Percentiles rank a stretch among this genome's conserved stretches.
phyloP scores from a whole-genome alignment of 1,140 invertebrate species.

The Helicoverpa zea region DNA sequence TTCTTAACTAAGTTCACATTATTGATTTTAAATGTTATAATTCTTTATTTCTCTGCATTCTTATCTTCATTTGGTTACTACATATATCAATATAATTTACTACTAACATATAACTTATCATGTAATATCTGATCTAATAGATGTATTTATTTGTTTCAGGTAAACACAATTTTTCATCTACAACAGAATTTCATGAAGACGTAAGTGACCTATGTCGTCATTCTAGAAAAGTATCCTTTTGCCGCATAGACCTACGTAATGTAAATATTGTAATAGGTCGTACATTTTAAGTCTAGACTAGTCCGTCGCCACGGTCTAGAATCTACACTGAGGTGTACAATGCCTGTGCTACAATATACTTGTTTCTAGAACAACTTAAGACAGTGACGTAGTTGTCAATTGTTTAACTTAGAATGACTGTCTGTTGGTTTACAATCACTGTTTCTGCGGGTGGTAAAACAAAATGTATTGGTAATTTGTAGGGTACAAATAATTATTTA shows the following conservation, averaged over 20 bases:
- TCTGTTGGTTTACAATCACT: no score
- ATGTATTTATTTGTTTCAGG: constrained; percentile 5
- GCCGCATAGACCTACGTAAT: not conserved
- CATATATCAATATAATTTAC: no score
- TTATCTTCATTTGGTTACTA: no score
- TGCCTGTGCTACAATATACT: not conserved
- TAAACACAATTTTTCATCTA: not conserved
- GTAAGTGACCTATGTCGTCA: not conserved
- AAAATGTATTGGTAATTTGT: no score
- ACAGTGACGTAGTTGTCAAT: constrained; percentile 3
- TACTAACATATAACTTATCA: no score
- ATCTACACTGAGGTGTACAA: constrained; percentile 32
- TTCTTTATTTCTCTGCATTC: no score
- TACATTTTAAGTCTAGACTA: constrained; percentile 40
- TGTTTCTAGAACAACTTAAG: not conserved
- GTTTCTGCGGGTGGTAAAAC: no score
- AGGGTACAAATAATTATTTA: no score
- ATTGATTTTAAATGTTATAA: no score
- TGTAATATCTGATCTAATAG: not conserved
- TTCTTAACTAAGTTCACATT: no score
- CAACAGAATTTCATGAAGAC: not conserved
- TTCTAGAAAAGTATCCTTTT: not conserved
- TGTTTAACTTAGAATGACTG: not conserved
- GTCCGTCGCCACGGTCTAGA: constrained; percentile 12
- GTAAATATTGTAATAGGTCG: constrained; percentile 17